A percentile compares a stretch with the other conserved stretches of the same genome.
Conservation (phyloP, 2,888 invertebrate genomes). For the Carabus problematicus region DNA sequence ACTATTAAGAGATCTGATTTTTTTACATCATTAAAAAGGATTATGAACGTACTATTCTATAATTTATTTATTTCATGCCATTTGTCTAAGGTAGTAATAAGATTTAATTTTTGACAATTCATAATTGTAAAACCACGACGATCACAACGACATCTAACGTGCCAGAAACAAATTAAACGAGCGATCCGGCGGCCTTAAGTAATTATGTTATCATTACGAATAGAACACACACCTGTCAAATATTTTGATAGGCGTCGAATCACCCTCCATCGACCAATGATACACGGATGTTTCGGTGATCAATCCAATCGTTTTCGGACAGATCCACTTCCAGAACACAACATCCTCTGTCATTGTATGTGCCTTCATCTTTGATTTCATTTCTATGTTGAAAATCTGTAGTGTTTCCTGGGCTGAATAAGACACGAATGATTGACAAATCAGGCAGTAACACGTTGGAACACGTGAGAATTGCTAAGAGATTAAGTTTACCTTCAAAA, state of each 20-base stretch:
- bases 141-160: too few species aligned
- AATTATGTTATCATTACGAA: too few species aligned
- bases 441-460: not conserved
- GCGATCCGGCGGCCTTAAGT: too few species aligned
- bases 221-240: constrained; percentile 72
- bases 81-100: too few species aligned
- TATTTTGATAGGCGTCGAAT: constrained; percentile 95
- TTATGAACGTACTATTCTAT: too few species aligned
- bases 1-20: too few species aligned
- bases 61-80: too few species aligned
- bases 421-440: constrained; percentile 1
- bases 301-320: constrained; percentile 91
- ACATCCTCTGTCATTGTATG: constrained; percentile 97
- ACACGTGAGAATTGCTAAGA: not conserved
- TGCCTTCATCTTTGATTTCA: constrained; percentile 99
- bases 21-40: too few species aligned
- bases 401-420: constrained; percentile 90
- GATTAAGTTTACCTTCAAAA: constrained; percentile 62
- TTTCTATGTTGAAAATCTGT: constrained; percentile 99
- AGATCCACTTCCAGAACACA: constrained; percentile 99
- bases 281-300: constrained; percentile 95
- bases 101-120: too few species aligned
- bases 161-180: too few species aligned
- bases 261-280: constrained; percentile 99
- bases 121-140: too few species aligned